A percentile compares a stretch with the other conserved stretches of the same genome.
Evolutionary conservation across 2,113 vertebrate species (phyloP).

Genomic region (Sigmodon hispidus): DNA sequence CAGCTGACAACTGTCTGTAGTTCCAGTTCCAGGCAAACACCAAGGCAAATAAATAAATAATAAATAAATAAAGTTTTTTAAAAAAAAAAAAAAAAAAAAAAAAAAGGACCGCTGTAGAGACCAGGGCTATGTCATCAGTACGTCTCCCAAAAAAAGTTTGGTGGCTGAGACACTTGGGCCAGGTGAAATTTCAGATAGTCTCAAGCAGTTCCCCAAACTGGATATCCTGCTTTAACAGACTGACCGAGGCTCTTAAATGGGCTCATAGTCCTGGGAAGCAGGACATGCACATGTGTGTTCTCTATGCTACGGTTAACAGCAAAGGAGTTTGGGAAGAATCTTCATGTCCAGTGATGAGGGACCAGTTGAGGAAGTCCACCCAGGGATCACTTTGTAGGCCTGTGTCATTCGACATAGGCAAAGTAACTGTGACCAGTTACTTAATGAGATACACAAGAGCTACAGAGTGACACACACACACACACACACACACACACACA

Average conservation of each 20-base stretch:
- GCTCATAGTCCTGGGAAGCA: neutral
- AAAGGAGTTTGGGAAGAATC: neutral
- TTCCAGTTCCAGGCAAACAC: too few species aligned
- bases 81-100: too few species aligned
- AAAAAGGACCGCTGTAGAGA: neutral
- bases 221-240: neutral
- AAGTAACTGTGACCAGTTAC: neutral
- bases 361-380: neutral
- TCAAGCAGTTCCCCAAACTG: neutral
- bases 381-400: accelerated
- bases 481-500: too few species aligned
- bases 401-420: neutral
- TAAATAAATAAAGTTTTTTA: too few species aligned
- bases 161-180: neutral
- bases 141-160: too few species aligned
- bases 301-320: accelerated
- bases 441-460: neutral
- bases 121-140: neutral
- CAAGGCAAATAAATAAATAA: too few species aligned
- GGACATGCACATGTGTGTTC: accelerated
- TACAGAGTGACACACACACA: neutral
- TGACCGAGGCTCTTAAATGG: neutral
- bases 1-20: too few species aligned
- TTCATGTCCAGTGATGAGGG: neutral
- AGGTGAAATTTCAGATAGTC: neutral